Percentiles rank a stretch among this genome's conserved stretches.
Conservation (phyloP, 2,888 invertebrate genomes). For the Heliconius aoede region DNA sequence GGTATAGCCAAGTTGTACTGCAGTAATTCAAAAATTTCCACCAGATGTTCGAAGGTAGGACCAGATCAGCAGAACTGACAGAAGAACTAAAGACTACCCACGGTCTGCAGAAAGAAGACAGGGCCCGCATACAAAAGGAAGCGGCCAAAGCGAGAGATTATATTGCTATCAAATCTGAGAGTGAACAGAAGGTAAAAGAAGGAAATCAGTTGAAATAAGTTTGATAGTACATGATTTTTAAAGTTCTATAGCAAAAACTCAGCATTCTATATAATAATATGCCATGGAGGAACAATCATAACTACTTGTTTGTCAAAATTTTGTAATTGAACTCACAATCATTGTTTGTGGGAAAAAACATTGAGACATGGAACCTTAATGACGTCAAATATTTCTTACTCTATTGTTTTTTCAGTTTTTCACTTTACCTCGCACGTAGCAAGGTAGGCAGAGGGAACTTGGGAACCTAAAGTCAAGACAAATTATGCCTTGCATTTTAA, state of each 20-base stretch:
- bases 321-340: too few relatives aligned
- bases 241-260: too few relatives aligned
- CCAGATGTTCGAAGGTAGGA: constrained; percentile 89
- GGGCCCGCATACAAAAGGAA: constrained; percentile 65
- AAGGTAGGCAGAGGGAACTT: background rate
- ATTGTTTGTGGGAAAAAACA: too few relatives aligned
- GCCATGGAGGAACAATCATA: too few relatives aligned
- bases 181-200: constrained; percentile 67
- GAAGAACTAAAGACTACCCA: constrained; percentile 88
- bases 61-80: constrained; percentile 87
- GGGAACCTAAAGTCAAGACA: background rate
- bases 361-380: too few relatives aligned
- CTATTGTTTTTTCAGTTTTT: too few relatives aligned
- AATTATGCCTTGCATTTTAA: background rate
- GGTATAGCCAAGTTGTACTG: too few relatives aligned
- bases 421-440: too few relatives aligned
- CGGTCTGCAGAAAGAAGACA: constrained; percentile 84
- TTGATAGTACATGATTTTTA: too few relatives aligned
- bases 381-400: too few relatives aligned
- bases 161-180: constrained; percentile 59
- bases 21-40: background rate
- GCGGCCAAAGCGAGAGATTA: constrained; percentile 70
- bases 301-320: too few relatives aligned
- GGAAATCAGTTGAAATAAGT: background rate
- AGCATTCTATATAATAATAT: too few relatives aligned